Conservation (phyloP, 2,797 vertebrate genomes). For the Hydrocynus forskahlii region DNA sequence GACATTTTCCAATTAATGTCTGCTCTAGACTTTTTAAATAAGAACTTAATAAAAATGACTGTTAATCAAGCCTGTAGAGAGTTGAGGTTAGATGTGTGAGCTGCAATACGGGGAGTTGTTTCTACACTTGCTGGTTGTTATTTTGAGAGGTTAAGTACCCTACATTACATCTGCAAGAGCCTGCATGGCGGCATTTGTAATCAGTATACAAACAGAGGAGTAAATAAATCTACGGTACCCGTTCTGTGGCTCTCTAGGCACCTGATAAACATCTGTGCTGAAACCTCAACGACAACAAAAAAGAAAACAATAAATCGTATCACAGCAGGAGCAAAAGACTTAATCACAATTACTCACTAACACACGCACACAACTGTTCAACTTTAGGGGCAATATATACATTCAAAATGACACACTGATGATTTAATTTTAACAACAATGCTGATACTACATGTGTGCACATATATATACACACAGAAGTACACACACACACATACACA, state of each 20-base stretch:
- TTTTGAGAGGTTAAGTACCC: not conserved
- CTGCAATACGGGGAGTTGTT: not conserved
- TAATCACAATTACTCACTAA: not conserved
- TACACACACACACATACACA: no score
- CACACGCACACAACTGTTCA: not conserved
- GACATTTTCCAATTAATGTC: no score
- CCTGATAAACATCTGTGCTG: conserved; percentile 36
- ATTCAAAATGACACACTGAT: not conserved
- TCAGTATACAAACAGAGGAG: conserved; percentile 20
- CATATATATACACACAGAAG: not conserved
- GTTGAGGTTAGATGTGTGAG: conserved; percentile 6
- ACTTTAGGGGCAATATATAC: not conserved
- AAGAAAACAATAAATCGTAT: not conserved
- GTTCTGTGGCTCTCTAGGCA: conserved; percentile 25
- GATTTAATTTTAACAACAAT: not conserved
- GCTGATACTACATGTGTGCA: no score
- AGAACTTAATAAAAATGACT: not conserved
- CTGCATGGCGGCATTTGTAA: not conserved
- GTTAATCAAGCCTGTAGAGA: conserved; percentile 3
- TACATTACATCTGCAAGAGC: not conserved
- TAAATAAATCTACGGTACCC: conserved; percentile 34
- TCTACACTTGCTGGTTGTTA: not conserved
- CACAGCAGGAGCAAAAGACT: not conserved
- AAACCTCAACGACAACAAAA: conserved; percentile 41
- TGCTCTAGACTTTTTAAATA: not conserved